Evolutionary conservation across 2,888 invertebrate species (phyloP), one percentile per base, ranked within the genome.

Genomic region (Ophion ventricosus): DNA sequence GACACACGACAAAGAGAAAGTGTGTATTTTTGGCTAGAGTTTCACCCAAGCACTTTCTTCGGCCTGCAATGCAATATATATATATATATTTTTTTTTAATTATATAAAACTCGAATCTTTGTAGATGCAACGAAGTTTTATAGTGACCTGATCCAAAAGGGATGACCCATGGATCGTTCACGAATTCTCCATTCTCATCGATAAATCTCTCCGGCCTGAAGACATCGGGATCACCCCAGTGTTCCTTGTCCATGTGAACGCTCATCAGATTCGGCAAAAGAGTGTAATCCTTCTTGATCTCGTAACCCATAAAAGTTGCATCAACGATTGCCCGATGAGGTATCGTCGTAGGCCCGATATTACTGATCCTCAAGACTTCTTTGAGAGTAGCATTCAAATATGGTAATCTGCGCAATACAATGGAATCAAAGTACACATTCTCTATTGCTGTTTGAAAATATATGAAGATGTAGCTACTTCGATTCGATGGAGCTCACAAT

Each of bases 11-110:
- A 88, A 97, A 96, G 29, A 97, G 93, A 90, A 97, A 97, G 72
- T 97, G 94, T 90, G 96, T 97, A 86, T 96, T 96, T 89, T 95
- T 96, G 0, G 96, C 96, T 85, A 97, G 92, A 1, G 95, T 95
- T 90, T 97, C 97, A 0, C 97, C 97, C 95, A 97, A 95, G 90
- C 97, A 97, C 84, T 97, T 95, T 91, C 96, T 96, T 87, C 96
- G 96, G 0, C 94, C 94, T 94, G 88, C 57, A 87, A 83, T 67
- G 8, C 14, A 40, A 40, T 43, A 14, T 7, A 7, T n/a, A n/a
- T n/a, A n/a, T n/a, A n/a, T n/a, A n/a, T n/a, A 25, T 25, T 49
- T 25, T 17, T 40, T 49, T 2, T 40, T 35, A 35, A 64, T 64
- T 11, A 35, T 40, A 43, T 43, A 20, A 43, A 2, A 25, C 40